Conservation (phyloP, 1,140 invertebrate species). For the Pseudomyrmex concolor region DNA sequence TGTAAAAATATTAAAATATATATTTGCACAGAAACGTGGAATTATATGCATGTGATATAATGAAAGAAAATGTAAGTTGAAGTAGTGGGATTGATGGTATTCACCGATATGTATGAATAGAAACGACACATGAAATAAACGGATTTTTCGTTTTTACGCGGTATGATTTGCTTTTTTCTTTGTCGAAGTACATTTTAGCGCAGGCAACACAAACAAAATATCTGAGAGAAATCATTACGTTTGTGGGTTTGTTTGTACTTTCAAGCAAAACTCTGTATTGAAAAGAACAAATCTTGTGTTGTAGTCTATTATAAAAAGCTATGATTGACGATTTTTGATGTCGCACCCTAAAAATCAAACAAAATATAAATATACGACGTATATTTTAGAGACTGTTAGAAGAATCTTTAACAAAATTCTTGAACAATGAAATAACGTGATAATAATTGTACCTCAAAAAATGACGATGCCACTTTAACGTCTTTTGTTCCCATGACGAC, state of each 20-base stretch:
- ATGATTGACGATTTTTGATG: slow-evolving; percentile 5
- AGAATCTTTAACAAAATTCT: not conserved
- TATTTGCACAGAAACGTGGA: slow-evolving; percentile 4
- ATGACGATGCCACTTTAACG: slow-evolving; percentile 73
- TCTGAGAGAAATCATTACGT: slow-evolving; percentile 31
- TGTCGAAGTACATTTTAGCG: slow-evolving; percentile 8
- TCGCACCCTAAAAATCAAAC: slow-evolving; percentile 52
- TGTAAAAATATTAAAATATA: slow-evolving; percentile 52
- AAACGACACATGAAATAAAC: no score
- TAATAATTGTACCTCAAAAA: slow-evolving; percentile 39
- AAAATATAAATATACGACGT: not conserved
- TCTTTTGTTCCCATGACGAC: slow-evolving; percentile 81
- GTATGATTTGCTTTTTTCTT: slow-evolving; percentile 1
- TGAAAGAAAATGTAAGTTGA: not conserved
- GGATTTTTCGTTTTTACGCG: no score
- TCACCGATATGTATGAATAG: no score
- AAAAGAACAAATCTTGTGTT: slow-evolving; percentile 44
- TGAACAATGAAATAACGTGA: not conserved
- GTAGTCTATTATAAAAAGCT: slow-evolving; percentile 16
- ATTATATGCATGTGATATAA: not conserved
- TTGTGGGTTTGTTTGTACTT: slow-evolving; percentile 65
- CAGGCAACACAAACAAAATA: slow-evolving; percentile 31
- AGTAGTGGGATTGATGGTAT: no score
- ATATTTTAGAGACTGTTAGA: not conserved
- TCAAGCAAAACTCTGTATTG: slow-evolving; percentile 39